Base-by-base conservation (phyloP, 2,888 invertebrate genomes). In the Perdita meconis region DNA sequence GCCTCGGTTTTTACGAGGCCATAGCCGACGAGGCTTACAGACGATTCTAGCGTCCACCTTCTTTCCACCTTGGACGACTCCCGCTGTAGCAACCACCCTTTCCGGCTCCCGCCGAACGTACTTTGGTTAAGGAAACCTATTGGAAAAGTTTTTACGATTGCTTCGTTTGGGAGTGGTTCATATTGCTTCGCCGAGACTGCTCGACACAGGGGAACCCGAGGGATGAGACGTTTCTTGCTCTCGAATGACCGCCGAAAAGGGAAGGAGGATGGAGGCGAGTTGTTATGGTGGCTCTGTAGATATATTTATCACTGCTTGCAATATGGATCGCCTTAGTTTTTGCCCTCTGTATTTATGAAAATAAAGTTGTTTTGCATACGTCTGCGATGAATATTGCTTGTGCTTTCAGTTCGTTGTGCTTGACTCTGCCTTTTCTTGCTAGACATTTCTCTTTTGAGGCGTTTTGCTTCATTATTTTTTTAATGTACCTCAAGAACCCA, bases 61-160 rank as follows among this genome's bases (percentile, higher is more conserved):
- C 71, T 83, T 55, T 69, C 74, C 61, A 71, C 24, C 26, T 60
- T 42, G 69, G 67, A 67, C 82, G 74, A 64, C 64, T 66, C 76
- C n/a, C 50, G 57, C 65, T 57, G 36, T 44, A 47, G 42, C 77
- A 38, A 50, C 47, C 77, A 66, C 70, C 61, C 47, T 38, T 74
- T 67, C 19, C 47, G 40, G 36, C 36, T 38, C 42, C 61, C 44
- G 30, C 66, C 22, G 50, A 50, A 50, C 71, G 68, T 80, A 83
- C 78, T 81, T 84, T 80, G 80, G 80, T 80, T 84, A 85, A 83
- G 83, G 79, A 79, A 82, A 79, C 73, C 80, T 85, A 83, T 87
- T 86, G 81, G 82, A 82, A 86, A 82, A 87, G 85, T 81, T 87
- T 86, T 87, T 86, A 85, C 84, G 86, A 83, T 86, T 81, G 78